These are phyloP conservation scores for Drosophila nigricruria DNA, from an alignment of 2,888 invertebrate species.

Conservation along the genomic window DNA sequence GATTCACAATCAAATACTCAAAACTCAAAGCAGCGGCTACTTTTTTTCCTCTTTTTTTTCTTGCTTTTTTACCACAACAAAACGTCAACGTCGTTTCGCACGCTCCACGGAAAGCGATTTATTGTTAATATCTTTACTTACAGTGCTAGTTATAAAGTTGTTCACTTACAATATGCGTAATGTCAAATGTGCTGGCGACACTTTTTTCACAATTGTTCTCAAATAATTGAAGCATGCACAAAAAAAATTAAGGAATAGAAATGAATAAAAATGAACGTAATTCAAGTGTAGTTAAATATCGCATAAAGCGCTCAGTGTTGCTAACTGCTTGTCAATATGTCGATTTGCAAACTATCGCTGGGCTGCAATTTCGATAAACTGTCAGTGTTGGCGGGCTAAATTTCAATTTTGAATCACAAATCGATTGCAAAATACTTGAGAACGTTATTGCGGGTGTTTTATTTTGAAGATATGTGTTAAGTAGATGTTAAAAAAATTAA, in stretches of 20 bases:
- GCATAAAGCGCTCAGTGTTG: slow-evolving; percentile 15
- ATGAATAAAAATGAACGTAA: slow-evolving; percentile 6
- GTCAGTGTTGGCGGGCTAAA: not conserved
- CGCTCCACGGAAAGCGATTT: slow-evolving; percentile 6
- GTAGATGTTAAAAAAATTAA: not conserved
- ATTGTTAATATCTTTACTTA: slow-evolving; percentile 43
- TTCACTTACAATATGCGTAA: slow-evolving; percentile 41
- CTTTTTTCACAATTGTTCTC: not conserved
- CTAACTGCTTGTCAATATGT: not conserved
- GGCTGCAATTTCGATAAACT: slow-evolving; percentile 10
- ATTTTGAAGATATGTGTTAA: no score
- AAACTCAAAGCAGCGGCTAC: slow-evolving; percentile 19
- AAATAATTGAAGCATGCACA: slow-evolving; percentile 20
- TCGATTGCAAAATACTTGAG: not conserved
- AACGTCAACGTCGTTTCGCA: slow-evolving; percentile 10
- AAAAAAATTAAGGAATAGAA: slow-evolving; percentile 18
- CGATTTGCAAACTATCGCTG: slow-evolving; percentile 10
- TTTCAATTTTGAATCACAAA: not conserved
- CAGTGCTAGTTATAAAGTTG: slow-evolving; percentile 32
- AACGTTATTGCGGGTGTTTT: no score
- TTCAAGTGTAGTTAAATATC: slow-evolving; percentile 14
- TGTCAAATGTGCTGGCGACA: slow-evolving; percentile 11
- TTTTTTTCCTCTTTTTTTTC: slow-evolving; percentile 1
- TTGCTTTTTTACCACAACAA: slow-evolving; percentile 13
- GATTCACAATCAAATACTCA: slow-evolving; percentile 8